Conservation (phyloP, 2,797 vertebrate genomes). For the Novumbra hubbsi region DNA sequence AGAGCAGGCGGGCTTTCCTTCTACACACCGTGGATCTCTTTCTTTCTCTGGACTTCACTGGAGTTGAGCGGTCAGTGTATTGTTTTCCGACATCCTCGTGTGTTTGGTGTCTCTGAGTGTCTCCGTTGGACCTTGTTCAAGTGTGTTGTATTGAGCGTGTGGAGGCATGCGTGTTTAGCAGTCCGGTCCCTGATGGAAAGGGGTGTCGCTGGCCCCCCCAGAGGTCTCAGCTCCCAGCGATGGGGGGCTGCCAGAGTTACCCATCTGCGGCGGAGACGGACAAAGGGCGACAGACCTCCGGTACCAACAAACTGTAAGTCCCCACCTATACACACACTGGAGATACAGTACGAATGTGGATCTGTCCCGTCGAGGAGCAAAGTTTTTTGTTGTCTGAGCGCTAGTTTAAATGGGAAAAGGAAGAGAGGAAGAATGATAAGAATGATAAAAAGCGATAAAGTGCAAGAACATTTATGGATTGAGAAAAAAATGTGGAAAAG, state of each 20-base stretch:
- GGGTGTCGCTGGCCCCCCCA: conserved; percentile 53
- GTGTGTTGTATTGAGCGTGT: conserved; percentile 39
- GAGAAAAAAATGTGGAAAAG: conserved; percentile 10
- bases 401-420: background rate
- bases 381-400: background rate
- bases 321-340: background rate
- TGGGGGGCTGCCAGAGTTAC: conserved; percentile 79
- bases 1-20: conserved; percentile 11
- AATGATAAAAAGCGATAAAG: background rate
- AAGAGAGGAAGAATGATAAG: background rate
- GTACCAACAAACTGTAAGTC: conserved; percentile 70
- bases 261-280: conserved; percentile 63
- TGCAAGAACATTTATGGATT: background rate
- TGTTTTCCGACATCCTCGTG: too few relatives aligned
- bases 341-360: too few relatives aligned
- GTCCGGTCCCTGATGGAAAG: conserved; percentile 65
- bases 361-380: background rate
- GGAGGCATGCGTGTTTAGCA: conserved; percentile 33
- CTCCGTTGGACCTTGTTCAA: conserved; percentile 18
- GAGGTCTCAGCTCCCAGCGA: conserved; percentile 59
- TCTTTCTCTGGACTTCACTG: background rate
- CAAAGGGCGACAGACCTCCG: conserved; percentile 51
- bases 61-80: too few relatives aligned
- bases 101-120: conserved; percentile 27
- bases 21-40: background rate